Base-by-base conservation (phyloP, 2,113 vertebrate genomes). In the Mesembrinibis cayennensis region DNA sequence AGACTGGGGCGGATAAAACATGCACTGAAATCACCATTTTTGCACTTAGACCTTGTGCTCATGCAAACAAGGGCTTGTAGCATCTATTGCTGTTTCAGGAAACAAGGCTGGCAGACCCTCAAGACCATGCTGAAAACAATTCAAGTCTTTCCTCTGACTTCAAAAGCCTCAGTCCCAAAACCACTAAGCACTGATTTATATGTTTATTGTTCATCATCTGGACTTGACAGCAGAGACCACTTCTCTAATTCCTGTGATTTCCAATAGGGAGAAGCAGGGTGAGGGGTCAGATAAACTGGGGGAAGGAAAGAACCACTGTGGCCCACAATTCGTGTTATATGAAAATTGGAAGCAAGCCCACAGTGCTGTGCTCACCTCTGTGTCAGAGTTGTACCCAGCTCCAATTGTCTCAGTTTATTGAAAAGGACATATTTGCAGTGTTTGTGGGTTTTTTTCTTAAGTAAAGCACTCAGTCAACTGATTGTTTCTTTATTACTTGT, bases 271-370 rank as follows among this genome's bases (percentile, higher is more conserved):
- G 11, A 72, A 94, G 26, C 0, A 0, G 6, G 8, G 16, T 53
- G 32, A 94, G 7, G 66, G 73, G 13, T 26, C 73, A 91, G 47
- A 58, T 6, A 61, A 90, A 72, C 8, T 15, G 9, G 16, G 11
- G 34, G 19, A 55, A 82, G 36, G 25, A 83, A 69, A 74, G 36
- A 42, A 25, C 13, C 40, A 11, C 32, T 0, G 0, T 30, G 50
- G 16, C 21, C 26, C 50, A 44, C 3, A 4, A 34, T 61, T 92
- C 0, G 0, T 22, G 27, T 4, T 0, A 0, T 0, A 23, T 15
- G 11, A 74, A 95, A 82, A 78, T 74, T 8, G 63, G 59, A 87
- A 89, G 34, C 23, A 49, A 80, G 21, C 5, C 66, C n/a, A 36
- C 7, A 19, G 47, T 30, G 22, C 16, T 89, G 42, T 13, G 38